phyloP scores from a whole-genome alignment of 2,888 invertebrate species.

The Acheta domesticus region DNA sequence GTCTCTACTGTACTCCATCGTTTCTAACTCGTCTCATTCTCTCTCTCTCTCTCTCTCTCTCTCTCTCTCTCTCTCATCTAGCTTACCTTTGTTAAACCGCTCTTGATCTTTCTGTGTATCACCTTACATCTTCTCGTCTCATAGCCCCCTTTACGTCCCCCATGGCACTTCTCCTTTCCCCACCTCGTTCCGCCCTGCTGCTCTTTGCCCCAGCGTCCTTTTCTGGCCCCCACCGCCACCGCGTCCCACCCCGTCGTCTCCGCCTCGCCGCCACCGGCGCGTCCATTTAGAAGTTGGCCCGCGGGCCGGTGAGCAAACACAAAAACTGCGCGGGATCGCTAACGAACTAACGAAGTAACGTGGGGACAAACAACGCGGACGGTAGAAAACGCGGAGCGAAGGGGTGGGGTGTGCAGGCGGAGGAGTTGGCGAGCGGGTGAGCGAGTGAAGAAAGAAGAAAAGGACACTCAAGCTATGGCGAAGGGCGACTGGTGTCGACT shows the following conservation, averaged over 20 bases:
- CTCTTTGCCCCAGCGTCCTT: not conserved
- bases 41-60: too few relatives aligned
- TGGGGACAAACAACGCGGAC: not conserved
- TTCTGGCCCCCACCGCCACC: not conserved
- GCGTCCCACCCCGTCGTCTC: not conserved
- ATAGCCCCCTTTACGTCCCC: not conserved
- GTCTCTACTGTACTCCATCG: too few relatives aligned
- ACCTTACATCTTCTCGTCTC: not conserved
- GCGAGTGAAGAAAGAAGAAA: too few relatives aligned
- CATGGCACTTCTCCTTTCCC: not conserved
- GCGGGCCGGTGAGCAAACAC: constrained; percentile 18
- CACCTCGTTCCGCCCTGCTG: not conserved
- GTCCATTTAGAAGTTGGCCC: constrained; percentile 18
- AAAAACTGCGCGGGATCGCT: constrained; percentile 12
- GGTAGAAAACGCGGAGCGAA: not conserved
- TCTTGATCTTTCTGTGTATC: not conserved
- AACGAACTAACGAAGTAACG: not conserved
- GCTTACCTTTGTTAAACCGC: not conserved
- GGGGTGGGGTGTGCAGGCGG: too few relatives aligned
- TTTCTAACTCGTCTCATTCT: too few relatives aligned
- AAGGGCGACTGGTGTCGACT: too few relatives aligned
- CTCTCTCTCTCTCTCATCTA: not conserved
- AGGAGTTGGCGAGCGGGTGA: too few relatives aligned
- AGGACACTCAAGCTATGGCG: too few relatives aligned
- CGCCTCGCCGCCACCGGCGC: not conserved